Base-by-base conservation (phyloP, 92 coral and sea anemone genomes). In the Phenganax marumi region DNA sequence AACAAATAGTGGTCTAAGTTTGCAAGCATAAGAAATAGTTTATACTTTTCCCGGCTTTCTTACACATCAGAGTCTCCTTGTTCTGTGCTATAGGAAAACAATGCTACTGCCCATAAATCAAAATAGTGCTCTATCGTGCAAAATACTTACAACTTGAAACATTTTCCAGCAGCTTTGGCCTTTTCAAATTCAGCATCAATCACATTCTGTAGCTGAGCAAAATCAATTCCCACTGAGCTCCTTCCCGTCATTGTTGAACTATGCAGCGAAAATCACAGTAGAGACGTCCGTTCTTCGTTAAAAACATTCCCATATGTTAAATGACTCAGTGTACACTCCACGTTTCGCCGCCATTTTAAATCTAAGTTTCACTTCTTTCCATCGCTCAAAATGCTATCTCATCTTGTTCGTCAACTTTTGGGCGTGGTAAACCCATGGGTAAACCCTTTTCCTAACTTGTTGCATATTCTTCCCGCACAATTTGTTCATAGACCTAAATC, bases 141-240 rank as follows among this genome's bases (percentile, higher is more conserved):
- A 33, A 33, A 33, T 33, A 66, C 72, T 56, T 60, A 84, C 80
- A 53, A 60, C 19, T 52, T 61, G 43, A 33, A 33, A 12, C 21
- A 75, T 51, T 3, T 51, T 33, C 53, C 61, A 24, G 26, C 49
- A 43, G 49, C 17, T 60, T 48, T 73, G 47, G 81, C 81, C 68
- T 53, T 62, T 39, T 77, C 70, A 12, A 77, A 60, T 33, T 77
- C 81, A 39, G 13, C 47, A 77, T 77, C 81, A 19, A 77, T 57
- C 18, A 62, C 46, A 48, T 77, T 57, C n/a, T 77, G 70, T 77
- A 77, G 14, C 33, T 77, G 50, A 4, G 17, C 39, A 68, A 77
- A 53, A 16, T 56, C 49, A 56, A 77, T 26, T 77, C 70, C 81
- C 52, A 48, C 50, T 57, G 69, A 46, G 6, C 49, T 57, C 50